These are phyloP conservation scores for Empis stercorea DNA, from an alignment of 2,888 invertebrate genomes.

Conservation along the genomic window DNA sequence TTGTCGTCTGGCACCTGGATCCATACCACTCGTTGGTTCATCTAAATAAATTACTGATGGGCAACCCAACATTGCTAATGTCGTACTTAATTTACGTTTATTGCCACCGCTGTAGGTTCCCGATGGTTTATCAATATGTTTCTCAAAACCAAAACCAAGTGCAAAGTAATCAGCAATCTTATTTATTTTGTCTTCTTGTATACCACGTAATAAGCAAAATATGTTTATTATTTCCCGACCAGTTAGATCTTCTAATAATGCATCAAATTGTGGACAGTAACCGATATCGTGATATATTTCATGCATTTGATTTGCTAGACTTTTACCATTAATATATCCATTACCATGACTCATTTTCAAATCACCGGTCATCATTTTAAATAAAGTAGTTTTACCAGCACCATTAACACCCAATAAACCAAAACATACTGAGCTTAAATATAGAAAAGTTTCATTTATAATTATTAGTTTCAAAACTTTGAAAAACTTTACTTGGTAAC, in stretches of 20 bases:
- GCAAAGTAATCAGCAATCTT: conserved; percentile 30
- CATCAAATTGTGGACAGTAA: conserved; percentile 69
- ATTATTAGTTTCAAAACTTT: neutral
- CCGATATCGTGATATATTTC: conserved; percentile 48
- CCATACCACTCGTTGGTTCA: conserved; percentile 48
- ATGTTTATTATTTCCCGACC: conserved; percentile 56
- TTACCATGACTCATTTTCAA: conserved; percentile 55
- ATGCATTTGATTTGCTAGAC: conserved; percentile 41
- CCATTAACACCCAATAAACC: conserved; percentile 75
- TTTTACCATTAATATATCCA: conserved; percentile 50
- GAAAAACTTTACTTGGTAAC: conserved; percentile 24
- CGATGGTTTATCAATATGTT: conserved; percentile 48
- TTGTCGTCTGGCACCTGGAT: conserved; percentile 45
- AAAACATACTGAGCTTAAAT: conserved; percentile 61
- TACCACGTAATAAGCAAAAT: conserved; percentile 51
- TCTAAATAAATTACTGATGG: conserved; percentile 58
- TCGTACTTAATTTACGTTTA: conserved; percentile 59
- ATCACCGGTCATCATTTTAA: conserved; percentile 83
- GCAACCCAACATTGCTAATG: conserved; percentile 54
- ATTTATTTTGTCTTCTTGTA: conserved; percentile 34
- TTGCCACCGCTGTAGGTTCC: conserved; percentile 59
- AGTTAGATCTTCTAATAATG: conserved; percentile 54
- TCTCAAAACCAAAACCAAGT: conserved; percentile 44
- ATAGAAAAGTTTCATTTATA: neutral
- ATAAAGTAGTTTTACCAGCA: conserved; percentile 78